A percentile compares a stretch with the other conserved stretches of the same genome.
phyloP scores from a whole-genome alignment of 2,113 vertebrate species.

The Sinocyclocheilus rhinocerous region DNA sequence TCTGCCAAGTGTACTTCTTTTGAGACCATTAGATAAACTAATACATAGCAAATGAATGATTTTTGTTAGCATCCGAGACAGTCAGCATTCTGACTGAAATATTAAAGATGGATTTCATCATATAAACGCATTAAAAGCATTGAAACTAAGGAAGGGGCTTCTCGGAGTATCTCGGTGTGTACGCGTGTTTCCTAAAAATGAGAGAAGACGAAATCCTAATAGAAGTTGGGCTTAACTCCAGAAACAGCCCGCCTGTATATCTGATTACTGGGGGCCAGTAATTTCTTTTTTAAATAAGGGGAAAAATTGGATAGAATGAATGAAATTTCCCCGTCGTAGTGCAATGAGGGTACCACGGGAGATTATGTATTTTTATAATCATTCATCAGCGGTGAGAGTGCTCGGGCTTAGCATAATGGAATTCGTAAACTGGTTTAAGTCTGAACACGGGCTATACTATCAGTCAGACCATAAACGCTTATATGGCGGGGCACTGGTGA shows the following conservation, averaged over 20 bases:
- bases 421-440: constrained; percentile 85
- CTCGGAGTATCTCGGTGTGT: constrained; percentile 58
- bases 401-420: constrained; percentile 85
- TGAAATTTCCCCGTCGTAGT: constrained; percentile 81
- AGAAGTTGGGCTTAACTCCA: constrained; percentile 81
- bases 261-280: constrained; percentile 81
- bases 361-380: constrained; percentile 84
- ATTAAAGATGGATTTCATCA: background rate
- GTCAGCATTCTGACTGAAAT: constrained; percentile 7
- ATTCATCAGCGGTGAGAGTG: constrained; percentile 81
- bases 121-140: constrained; percentile 58
- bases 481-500: constrained; percentile 73
- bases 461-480: constrained; percentile 71
- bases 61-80: background rate
- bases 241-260: constrained; percentile 79
- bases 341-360: constrained; percentile 76
- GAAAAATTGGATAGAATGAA: constrained; percentile 83
- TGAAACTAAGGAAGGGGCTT: constrained; percentile 67
- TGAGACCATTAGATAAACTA: background rate
- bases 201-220: constrained; percentile 76
- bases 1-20: too few relatives aligned
- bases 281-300: constrained; percentile 84
- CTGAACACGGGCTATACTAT: constrained; percentile 78
- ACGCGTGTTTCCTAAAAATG: constrained; percentile 63
- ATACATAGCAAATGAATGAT: background rate